Evolutionary conservation across 2,113 vertebrate species (phyloP), one percentile per base, ranked within the genome.

Genomic region (Dasyurus viverrinus): DNA sequence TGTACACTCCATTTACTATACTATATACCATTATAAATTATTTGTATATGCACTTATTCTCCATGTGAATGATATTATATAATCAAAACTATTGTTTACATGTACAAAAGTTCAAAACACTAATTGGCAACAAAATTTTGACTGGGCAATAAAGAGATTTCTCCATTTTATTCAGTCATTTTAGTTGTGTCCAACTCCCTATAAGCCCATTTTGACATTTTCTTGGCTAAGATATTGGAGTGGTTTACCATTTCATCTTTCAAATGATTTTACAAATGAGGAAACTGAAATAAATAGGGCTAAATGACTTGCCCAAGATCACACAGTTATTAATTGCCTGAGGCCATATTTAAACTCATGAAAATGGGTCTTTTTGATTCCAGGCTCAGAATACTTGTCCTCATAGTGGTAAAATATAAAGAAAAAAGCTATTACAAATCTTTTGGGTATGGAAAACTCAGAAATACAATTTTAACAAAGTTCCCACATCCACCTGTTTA

Each of bases 401-500:
- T 68, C 60, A 36, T 36, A 2, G 36, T 19, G 16, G 5, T 76
- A 36, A n/a, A 19, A 93, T 97, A 96, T 96, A 96, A 97, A 97
- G 95, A 97, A 91, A 92, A 30, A 12, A 96, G 53, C 89, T 60
- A 84, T 0, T 52, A n/a, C 95, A 97, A 98, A 96, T 97, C 95
- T 94, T 94, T 60, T 54, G 90, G 89, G 93, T 97, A 57, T 95
- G 6, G 57, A 27, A 93, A 93, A 97, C 57, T 48, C 96, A 95
- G 91, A 94, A 96, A 93, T 95, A 93, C 42, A 48, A 54, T 98
- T 97, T 97, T 97, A 68, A n/a, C 26, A 94, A 95, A 96, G 93
- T 93, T 94, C 68, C 76, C 8, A 92, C 94, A 96, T 54, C 89
- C 60, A 94, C 95, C 96, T 97, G 95, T 30, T 26, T 95, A 1